Conservation (phyloP, 2,113 vertebrate genomes). For the Engystomops pustulosus region DNA sequence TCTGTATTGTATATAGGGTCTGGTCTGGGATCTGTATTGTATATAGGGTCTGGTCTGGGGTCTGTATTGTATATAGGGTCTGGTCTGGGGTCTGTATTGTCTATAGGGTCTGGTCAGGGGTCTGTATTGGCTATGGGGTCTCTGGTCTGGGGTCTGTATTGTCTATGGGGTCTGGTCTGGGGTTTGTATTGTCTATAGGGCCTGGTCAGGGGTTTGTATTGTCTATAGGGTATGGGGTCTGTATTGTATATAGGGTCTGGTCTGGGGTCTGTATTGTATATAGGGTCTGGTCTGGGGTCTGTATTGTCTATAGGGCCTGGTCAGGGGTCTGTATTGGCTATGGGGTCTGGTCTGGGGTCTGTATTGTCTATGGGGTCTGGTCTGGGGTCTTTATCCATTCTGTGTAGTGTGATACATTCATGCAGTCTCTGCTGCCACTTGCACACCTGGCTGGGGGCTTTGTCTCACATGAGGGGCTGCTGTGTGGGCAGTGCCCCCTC, state of each 20-base stretch:
- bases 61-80: neutral
- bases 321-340: neutral
- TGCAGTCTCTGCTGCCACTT: neutral
- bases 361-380: neutral
- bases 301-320: no score
- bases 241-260: no score
- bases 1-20: neutral
- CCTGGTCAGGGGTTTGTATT: neutral
- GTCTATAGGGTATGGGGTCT: no score
- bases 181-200: neutral
- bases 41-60: neutral
- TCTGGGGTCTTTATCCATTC: neutral
- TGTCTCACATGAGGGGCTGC: no score
- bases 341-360: neutral
- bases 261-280: no score
- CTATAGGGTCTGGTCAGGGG: neutral
- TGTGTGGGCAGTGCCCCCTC: neutral
- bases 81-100: neutral
- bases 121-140: no score
- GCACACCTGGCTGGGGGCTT: no score
- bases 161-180: no score
- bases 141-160: no score
- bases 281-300: no score
- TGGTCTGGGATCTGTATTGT: neutral
- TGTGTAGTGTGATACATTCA: no score